These are phyloP conservation scores for Centropristis striata DNA, from an alignment of 2,113 vertebrate genomes.

Conservation along the genomic window DNA sequence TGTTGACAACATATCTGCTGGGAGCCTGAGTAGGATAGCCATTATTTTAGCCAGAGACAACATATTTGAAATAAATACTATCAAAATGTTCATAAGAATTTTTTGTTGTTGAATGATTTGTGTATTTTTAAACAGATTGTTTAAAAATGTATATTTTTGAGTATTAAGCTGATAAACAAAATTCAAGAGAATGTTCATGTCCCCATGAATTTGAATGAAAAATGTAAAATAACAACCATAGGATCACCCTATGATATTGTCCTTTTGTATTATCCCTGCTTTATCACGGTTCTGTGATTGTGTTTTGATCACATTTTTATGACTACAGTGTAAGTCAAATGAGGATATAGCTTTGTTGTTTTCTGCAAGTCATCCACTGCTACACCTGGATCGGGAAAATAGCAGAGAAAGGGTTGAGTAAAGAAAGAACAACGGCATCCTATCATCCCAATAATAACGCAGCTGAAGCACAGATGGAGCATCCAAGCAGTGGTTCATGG, in stretches of 20 bases:
- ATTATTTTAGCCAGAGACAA: background rate
- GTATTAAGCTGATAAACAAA: background rate
- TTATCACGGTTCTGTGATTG: background rate
- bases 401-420: constrained; percentile 1
- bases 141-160: background rate
- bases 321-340: background rate
- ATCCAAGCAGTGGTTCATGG: constrained; percentile 17
- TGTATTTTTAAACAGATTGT: background rate
- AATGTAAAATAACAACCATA: background rate
- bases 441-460: background rate
- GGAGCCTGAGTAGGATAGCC: background rate
- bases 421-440: constrained; percentile 15
- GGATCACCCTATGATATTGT: background rate
- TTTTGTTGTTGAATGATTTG: background rate
- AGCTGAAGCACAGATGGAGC: constrained; percentile 47
- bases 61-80: background rate
- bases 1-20: constrained; percentile 41
- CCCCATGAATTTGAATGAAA: background rate
- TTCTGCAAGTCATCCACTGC: constrained; percentile 68
- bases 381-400: constrained; percentile 29
- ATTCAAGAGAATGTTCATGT: background rate
- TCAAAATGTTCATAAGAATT: background rate
- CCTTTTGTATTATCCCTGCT: constrained; percentile 28
- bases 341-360: constrained; percentile 19
- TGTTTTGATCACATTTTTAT: constrained; percentile 16